Conservation (phyloP, 1,140 invertebrate species). For the Pogonus chalceus region DNA sequence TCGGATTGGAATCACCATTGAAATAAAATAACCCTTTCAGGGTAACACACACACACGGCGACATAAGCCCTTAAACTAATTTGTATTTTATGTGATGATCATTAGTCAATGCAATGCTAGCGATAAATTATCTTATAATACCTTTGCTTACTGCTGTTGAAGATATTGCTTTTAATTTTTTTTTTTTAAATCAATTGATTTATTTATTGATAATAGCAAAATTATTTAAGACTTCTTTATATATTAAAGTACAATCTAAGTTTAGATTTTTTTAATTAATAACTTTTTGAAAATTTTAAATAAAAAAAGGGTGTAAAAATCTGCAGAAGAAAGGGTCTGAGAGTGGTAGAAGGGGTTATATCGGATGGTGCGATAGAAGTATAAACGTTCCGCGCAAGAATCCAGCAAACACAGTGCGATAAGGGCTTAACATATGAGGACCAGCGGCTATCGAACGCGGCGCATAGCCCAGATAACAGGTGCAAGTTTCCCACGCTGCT, state of each 20-base stretch:
- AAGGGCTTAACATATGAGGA: neutral
- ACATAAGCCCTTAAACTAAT: neutral
- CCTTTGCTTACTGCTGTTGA: too few species aligned
- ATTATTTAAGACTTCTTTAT: too few species aligned
- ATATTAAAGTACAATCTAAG: too few species aligned
- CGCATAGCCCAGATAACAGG: neutral
- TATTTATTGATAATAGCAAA: too few species aligned
- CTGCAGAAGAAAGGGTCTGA: neutral
- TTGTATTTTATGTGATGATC: slow-evolving; percentile 4
- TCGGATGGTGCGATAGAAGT: too few species aligned
- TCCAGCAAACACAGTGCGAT: neutral
- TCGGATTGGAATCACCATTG: too few species aligned
- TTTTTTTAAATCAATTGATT: too few species aligned
- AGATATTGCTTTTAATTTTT: too few species aligned
- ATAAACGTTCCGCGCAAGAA: neutral
- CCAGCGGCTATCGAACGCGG: too few species aligned
- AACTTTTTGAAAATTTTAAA: too few species aligned
- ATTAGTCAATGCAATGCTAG: neutral
- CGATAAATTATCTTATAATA: neutral
- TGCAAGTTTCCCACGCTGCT: neutral
- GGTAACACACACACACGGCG: neutral
- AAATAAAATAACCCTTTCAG: neutral
- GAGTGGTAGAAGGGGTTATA: neutral
- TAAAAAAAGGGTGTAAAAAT: too few species aligned
- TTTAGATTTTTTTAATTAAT: too few species aligned